These are phyloP conservation scores for Tuberolachnus salignus DNA, from an alignment of 2,888 invertebrate genomes.

Conservation along the genomic window DNA sequence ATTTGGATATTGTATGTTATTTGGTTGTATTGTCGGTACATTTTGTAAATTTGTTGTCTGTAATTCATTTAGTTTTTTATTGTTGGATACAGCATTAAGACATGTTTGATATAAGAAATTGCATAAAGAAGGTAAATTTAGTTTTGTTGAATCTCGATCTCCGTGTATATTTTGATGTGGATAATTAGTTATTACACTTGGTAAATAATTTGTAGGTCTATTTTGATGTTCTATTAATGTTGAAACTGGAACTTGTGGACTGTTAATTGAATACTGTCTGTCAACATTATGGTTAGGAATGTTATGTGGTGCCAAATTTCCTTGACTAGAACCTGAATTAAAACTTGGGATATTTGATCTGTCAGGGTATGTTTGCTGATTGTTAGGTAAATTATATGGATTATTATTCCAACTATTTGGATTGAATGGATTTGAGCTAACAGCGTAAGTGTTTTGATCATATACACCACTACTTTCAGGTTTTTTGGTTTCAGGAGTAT, in stretches of 20 bases:
- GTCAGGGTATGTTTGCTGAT: background rate
- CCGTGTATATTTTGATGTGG: background rate
- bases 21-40: background rate
- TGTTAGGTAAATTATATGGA: background rate
- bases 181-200: background rate
- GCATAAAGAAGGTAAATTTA: constrained; percentile 31
- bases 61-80: constrained; percentile 4
- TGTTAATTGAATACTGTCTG: constrained; percentile 10
- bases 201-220: background rate
- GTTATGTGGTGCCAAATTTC: constrained; percentile 14
- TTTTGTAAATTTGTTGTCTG: constrained; percentile 1
- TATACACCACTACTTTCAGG: background rate
- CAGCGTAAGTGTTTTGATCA: background rate
- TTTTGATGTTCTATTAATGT: background rate
- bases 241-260: background rate
- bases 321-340: constrained; percentile 15
- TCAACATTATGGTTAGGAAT: background rate
- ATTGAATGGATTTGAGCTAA: constrained; percentile 1
- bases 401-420: background rate
- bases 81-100: constrained; percentile 30
- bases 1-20: background rate
- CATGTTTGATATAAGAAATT: constrained; percentile 44
- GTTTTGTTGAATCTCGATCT: background rate
- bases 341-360: constrained; percentile 9
- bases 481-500: background rate